phyloP scores from a whole-genome alignment of 2,797 vertebrate genomes.

The Tokudaia muenninki region DNA sequence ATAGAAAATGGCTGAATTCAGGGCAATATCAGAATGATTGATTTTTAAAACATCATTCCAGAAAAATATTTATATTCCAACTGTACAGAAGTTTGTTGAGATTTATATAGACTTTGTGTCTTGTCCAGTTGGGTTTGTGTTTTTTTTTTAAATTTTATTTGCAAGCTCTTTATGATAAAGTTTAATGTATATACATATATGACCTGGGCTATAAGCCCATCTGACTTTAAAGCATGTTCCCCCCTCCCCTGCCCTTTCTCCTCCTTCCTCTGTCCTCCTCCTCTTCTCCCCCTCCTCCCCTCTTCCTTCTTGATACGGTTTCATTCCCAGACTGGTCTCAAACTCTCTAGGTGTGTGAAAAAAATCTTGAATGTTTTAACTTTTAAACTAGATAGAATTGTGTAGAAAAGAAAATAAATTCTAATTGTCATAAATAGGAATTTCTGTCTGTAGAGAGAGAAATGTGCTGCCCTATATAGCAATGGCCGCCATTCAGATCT shows the following conservation, averaged over 20 bases:
- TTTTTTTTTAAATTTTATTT: background rate
- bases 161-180: background rate
- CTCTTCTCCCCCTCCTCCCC: background rate
- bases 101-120: background rate
- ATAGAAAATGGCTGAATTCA: slow-evolving; percentile 17
- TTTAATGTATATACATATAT: background rate
- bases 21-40: slow-evolving; percentile 3
- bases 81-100: background rate
- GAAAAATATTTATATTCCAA: slow-evolving; percentile 16
- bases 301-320: background rate
- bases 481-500: background rate
- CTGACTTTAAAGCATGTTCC: background rate
- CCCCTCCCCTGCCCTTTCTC: too few species aligned
- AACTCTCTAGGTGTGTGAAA: background rate
- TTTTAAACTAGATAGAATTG: background rate
- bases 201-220: background rate
- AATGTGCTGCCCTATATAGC: background rate
- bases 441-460: background rate
- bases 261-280: background rate
- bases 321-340: background rate
- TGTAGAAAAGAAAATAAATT: slow-evolving; percentile 26
- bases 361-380: slow-evolving; percentile 2
- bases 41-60: background rate
- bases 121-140: background rate
- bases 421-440: background rate